Conservation (phyloP, 2,888 invertebrate genomes). For the Tiliacea aurago region DNA sequence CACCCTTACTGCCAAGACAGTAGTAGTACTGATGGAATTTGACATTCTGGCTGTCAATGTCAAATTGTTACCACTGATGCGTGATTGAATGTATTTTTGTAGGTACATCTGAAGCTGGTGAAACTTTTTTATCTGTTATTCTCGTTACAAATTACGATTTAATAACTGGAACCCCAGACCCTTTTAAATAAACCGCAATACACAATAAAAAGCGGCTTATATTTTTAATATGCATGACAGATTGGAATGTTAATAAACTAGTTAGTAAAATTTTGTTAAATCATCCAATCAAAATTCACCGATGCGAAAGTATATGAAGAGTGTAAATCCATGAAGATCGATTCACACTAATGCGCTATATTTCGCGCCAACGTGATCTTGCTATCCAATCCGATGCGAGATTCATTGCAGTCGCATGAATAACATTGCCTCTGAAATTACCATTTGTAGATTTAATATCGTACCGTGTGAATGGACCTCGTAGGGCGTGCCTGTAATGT, state of each 20-base stretch:
- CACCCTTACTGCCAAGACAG: no score
- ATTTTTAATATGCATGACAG: neutral
- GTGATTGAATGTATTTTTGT: neutral
- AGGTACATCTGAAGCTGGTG: neutral
- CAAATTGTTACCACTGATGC: no score
- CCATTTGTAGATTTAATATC: slow-evolving; percentile 29
- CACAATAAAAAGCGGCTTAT: neutral
- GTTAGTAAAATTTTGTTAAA: slow-evolving; percentile 10
- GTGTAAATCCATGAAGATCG: neutral
- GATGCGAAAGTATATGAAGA: slow-evolving; percentile 14
- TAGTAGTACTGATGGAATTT: no score
- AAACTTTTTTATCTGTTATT: neutral
- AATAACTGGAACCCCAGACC: no score
- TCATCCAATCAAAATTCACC: slow-evolving; percentile 2
- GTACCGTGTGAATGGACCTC: slow-evolving; percentile 16
- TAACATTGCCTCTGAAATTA: slow-evolving; percentile 23
- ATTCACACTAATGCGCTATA: neutral
- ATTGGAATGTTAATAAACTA: neutral
- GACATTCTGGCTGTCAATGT: neutral
- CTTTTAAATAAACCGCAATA: neutral
- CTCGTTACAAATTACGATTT: neutral
- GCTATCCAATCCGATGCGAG: slow-evolving; percentile 11
- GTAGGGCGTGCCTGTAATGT: neutral
- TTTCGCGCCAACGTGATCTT: slow-evolving; percentile 16
- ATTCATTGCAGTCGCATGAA: slow-evolving; percentile 43